phyloP scores from a whole-genome alignment of 37 sponge, comb jelly and placozoan genomes.

The Chondrosia reniformis region DNA sequence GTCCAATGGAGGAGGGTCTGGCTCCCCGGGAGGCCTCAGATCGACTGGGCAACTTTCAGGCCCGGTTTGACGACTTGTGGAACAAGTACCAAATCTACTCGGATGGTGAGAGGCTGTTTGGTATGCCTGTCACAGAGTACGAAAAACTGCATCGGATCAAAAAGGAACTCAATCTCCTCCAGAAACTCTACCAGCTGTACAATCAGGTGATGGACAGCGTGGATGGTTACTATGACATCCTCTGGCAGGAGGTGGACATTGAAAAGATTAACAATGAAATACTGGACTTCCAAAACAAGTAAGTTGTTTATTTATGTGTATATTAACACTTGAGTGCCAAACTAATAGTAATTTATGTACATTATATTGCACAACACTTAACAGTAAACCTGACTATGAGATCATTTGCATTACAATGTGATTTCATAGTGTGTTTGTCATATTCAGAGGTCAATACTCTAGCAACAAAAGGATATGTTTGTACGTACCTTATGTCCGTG shows the following conservation, averaged over 20 bases:
- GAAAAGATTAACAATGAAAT: slow-evolving; percentile 99
- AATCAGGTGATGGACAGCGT: slow-evolving; percentile 97
- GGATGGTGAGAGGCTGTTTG: slow-evolving; percentile 96
- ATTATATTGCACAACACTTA: too few relatives aligned
- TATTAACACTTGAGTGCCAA: too few relatives aligned
- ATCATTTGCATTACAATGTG: too few relatives aligned
- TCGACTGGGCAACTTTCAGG: slow-evolving; percentile 60
- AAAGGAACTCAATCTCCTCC: slow-evolving; percentile 95
- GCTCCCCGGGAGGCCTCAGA: slow-evolving; percentile 76
- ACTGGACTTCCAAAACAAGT: slow-evolving; percentile 97
- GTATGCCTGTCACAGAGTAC: slow-evolving; percentile 86
- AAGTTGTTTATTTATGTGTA: too few relatives aligned
- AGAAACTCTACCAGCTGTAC: slow-evolving; percentile 96
- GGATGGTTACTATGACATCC: slow-evolving; percentile 98
- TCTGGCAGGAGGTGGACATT: slow-evolving; percentile 92
- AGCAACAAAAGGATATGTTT: too few relatives aligned
- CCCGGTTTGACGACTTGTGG: slow-evolving; percentile 94
- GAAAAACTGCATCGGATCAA: slow-evolving; percentile 70
- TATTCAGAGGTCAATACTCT: too few relatives aligned
- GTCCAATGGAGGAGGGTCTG: slow-evolving; percentile 74
- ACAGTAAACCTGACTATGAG: too few relatives aligned
- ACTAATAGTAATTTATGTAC: too few relatives aligned
- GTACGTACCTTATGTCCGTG: too few relatives aligned
- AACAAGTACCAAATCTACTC: slow-evolving; percentile 84
- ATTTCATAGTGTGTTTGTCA: too few relatives aligned